Evolutionary conservation across 2,113 vertebrate genomes (phyloP).

Genomic region (Glaucidium brasilianum): DNA sequence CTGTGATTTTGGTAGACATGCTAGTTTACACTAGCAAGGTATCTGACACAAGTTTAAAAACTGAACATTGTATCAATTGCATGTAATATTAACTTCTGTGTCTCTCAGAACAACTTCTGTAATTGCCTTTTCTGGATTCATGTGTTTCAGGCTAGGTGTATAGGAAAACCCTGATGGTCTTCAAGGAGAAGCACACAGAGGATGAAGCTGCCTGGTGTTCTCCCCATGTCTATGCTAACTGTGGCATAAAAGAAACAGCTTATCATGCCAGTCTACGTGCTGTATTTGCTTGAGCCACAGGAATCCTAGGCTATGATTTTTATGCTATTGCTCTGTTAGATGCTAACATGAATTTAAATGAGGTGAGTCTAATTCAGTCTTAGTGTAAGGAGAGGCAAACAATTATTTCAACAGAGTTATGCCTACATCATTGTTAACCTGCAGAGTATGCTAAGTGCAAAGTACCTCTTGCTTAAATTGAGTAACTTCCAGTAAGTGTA

Average conservation of each 20-base stretch:
- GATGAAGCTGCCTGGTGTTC: neutral
- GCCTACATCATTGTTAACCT: neutral
- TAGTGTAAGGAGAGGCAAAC: neutral
- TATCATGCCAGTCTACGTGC: rapidly evolving
- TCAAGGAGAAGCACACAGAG: neutral
- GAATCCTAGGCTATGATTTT: neutral
- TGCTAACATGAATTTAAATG: neutral
- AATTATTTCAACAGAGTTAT: neutral
- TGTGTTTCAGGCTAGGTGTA: neutral
- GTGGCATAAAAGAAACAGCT: neutral
- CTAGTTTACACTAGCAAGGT: neutral
- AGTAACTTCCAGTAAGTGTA: neutral
- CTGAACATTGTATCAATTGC: neutral
- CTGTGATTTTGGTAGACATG: rapidly evolving
- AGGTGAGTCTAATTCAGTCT: neutral
- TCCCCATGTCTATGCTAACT: neutral
- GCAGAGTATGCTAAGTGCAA: neutral
- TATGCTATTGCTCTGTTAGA: neutral
- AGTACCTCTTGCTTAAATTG: neutral
- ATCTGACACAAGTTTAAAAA: neutral
- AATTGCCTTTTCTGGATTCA: neutral
- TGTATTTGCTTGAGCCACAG: neutral
- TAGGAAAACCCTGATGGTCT: neutral
- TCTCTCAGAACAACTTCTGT: neutral
- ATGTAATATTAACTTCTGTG: neutral